Base-by-base conservation (phyloP, 2,888 invertebrate genomes). In the Andrena praecox region DNA sequence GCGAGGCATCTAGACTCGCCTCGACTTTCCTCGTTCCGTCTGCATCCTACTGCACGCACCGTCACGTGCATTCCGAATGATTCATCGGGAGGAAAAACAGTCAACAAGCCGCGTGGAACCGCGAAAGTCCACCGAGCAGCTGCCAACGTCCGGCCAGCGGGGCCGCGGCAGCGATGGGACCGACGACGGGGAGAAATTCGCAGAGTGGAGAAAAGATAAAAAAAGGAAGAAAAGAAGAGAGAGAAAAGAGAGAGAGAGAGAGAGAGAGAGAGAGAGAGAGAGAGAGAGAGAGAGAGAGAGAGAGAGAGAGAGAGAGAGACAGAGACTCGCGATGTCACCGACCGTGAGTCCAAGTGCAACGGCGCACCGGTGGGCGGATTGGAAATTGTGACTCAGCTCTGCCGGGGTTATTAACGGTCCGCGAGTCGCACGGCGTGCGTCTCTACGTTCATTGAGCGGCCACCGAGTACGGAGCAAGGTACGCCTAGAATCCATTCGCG, bases 351-450 rank as follows among this genome's bases (percentile, higher is more conserved):
- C 64, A 69, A 78, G 87, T 69, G 77, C 78, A 80, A 54, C 66
- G 73, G 64, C 77, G 42, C 35, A 64, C 42, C 24, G 76, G 87
- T 85, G 82, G 86, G 86, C 86, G 89, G 84, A 89, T 87, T 87
- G 85, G 80, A 88, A 87, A 86, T 84, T 86, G 77, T 90, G 90
- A 90, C 85, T 90, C 91, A 90, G 73, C 82, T 35, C 27, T 27
- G 75, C 50, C 59, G 73, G 73, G 82, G 80, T 84, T 78, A 87
- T 80, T 86, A 82, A 80, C 73, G 33, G 20, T 20, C 27, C 63
- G 42, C 48, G 42, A 35, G 42, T 52, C 62, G 29, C 31, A 29
- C 20, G 24, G 48, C n/a, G 29, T 16, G 48, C 35, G 27, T 56
- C 33, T 54, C 33, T 54, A 59, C 72, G 78, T 83, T 76, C 87